Base-by-base conservation (phyloP, 2,113 vertebrate genomes). In the Brevimyrus niger region DNA sequence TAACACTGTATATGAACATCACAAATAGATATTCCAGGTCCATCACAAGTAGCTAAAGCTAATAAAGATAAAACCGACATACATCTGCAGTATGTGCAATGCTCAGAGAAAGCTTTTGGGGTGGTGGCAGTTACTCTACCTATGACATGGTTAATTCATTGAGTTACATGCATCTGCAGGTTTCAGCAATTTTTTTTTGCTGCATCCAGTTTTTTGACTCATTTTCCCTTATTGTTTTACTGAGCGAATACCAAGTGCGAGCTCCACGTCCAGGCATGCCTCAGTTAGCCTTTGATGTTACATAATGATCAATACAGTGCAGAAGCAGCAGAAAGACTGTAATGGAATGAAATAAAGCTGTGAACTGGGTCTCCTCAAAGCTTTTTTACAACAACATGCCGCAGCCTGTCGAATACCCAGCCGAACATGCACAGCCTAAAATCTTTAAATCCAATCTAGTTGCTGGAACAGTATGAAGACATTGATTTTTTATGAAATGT, bases 371-470 rank as follows among this genome's bases (percentile, higher is more conserved):
- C 73, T 88, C 46, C 10, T 11, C 65, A 50, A 27, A 88, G 61
- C 46, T 19, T 88, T 88, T 53, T 19, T 87, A 53, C 3, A 87
- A n/a, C 85, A 31, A 47, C 44, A 51, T 44, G 65, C 87, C 48
- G 87, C 38, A 35, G 46, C 46, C 87, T 76, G 65, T 73, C 61
- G 31, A 65, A 76, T 76, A 76, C 27, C 61, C 46, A 50, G 87
- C 21, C n/a, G 15, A 76, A 88, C 48, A 88, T 44, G 73, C 44
- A 38, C 23, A 53, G 50, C 31, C 50, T 55, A 19, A 87, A 87
- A 87, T 87, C 48, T 87, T 51, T 87, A 87, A 55, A 55, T 87
- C 85, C 85, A 55, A 87, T 87, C 27, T 31, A 50, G 27, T 55
- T 35, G 19, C 85, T 53, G 48, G 17, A 53, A 55, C 4, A 9